Conservation (phyloP, 2,113 vertebrate genomes). For the Ammospiza caudacuta region DNA sequence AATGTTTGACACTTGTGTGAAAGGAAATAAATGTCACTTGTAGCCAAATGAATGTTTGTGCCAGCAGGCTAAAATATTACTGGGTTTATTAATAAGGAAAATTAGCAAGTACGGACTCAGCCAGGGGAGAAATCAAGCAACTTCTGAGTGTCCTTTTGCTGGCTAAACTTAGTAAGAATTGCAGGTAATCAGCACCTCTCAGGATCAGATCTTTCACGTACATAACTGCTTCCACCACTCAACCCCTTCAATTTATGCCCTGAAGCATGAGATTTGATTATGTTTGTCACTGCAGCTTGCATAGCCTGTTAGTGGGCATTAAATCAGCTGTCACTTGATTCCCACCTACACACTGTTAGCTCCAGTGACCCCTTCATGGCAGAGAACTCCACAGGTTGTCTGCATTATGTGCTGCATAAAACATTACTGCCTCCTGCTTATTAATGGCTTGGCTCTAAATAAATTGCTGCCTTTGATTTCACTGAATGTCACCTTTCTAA, state of each 20-base stretch:
- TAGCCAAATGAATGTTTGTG: constrained; percentile 52
- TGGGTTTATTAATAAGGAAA: constrained; percentile 38
- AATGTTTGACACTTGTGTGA: constrained; percentile 27
- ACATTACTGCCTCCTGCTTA: background rate
- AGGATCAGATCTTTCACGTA: constrained; percentile 12
- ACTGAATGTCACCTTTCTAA: constrained; percentile 55
- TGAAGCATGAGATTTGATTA: constrained; percentile 63
- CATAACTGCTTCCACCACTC: background rate
- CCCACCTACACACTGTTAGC: background rate
- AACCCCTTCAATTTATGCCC: constrained; percentile 50
- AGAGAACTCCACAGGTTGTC: constrained; percentile 17
- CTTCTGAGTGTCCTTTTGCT: background rate
- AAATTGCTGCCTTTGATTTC: constrained; percentile 25
- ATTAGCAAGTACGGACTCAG: constrained; percentile 5
- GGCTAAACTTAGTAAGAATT: background rate
- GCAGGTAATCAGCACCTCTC: constrained; percentile 33
- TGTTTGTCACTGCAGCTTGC: constrained; percentile 40
- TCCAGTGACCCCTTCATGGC: background rate
- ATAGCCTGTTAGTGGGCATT: constrained; percentile 11
- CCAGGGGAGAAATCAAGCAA: background rate
- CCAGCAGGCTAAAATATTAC: constrained; percentile 46
- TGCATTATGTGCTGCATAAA: constrained; percentile 20
- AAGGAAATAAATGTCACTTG: constrained; percentile 43
- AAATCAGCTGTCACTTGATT: constrained; percentile 34
- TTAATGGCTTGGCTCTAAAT: constrained; percentile 29